Evolutionary conservation across 2,797 vertebrate species (phyloP).

Genomic region (Leptoclinus maculatus): DNA sequence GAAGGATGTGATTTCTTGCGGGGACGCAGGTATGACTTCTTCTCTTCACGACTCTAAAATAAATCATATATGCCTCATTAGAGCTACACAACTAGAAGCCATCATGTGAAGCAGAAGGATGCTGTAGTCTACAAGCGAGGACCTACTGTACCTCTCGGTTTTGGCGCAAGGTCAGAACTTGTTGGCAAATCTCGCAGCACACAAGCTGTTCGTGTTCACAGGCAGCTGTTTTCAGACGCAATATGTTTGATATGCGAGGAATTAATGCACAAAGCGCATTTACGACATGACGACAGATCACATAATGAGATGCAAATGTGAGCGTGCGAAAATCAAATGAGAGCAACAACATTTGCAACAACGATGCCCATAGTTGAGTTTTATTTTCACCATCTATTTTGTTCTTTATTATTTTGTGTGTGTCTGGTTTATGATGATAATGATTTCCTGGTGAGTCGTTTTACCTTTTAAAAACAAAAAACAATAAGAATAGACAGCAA

Average conservation of each 20-base stretch:
- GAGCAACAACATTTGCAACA: background rate
- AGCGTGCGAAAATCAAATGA: too few relatives aligned
- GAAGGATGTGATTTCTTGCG: slow-evolving; percentile 79
- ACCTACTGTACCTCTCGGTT: background rate
- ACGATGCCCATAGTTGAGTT: too few relatives aligned
- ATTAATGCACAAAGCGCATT: background rate
- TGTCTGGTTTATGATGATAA: background rate
- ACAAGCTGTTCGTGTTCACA: too few relatives aligned
- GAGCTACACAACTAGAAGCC: too few relatives aligned
- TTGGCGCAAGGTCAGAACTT: background rate
- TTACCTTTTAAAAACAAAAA: background rate
- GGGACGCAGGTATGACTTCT: slow-evolving; percentile 72
- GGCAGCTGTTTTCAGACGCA: background rate
- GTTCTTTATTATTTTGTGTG: background rate
- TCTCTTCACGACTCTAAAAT: background rate
- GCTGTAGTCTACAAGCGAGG: too few relatives aligned
- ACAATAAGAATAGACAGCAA: background rate
- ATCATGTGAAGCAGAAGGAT: too few relatives aligned
- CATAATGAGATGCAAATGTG: slow-evolving; percentile 26
- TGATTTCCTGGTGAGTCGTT: slow-evolving; percentile 5
- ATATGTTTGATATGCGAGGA: background rate
- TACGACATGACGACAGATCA: background rate
- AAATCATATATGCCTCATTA: too few relatives aligned
- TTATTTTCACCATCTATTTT: background rate
- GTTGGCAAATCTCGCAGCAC: too few relatives aligned